A percentile compares a stretch with the other conserved stretches of the same genome.
phyloP scores from a whole-genome alignment of 2,113 vertebrate species.

The Corythornis cristatus region DNA sequence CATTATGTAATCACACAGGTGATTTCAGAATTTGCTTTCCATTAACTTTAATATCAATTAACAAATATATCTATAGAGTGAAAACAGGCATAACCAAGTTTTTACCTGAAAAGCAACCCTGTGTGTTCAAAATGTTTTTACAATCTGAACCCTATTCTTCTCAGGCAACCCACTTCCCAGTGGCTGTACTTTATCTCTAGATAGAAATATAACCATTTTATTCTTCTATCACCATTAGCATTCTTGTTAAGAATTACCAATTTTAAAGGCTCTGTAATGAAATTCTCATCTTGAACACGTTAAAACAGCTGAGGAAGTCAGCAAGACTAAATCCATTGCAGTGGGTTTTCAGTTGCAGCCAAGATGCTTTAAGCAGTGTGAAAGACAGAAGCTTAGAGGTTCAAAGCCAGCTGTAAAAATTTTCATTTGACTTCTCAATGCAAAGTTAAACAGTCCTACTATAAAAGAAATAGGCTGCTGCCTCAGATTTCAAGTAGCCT shows the following conservation, averaged over 20 bases:
- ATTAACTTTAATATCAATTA: conserved; percentile 14
- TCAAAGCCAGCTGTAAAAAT: conserved; percentile 31
- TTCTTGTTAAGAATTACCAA: not conserved
- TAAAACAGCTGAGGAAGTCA: not conserved
- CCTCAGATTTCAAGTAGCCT: not conserved
- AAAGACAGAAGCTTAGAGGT: not conserved
- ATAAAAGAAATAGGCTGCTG: not conserved
- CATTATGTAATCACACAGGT: not conserved
- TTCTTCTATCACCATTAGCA: not conserved
- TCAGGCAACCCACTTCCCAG: not conserved
- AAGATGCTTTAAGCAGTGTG: not conserved
- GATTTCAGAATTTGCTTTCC: conserved; percentile 24
- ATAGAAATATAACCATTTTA: not conserved
- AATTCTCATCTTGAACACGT: not conserved
- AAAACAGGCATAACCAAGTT: not conserved
- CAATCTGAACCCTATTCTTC: not conserved
- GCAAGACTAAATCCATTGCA: not conserved
- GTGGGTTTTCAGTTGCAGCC: not conserved
- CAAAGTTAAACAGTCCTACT: not conserved
- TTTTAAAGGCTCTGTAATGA: not conserved
- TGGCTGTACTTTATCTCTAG: not conserved
- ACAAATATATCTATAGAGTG: not conserved
- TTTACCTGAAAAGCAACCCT: not conserved
- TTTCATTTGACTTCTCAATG: not conserved
- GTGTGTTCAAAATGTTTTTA: not conserved